Evolutionary conservation across 2,113 vertebrate species (phyloP).

Genomic region (Cyprinodon tularosa): DNA sequence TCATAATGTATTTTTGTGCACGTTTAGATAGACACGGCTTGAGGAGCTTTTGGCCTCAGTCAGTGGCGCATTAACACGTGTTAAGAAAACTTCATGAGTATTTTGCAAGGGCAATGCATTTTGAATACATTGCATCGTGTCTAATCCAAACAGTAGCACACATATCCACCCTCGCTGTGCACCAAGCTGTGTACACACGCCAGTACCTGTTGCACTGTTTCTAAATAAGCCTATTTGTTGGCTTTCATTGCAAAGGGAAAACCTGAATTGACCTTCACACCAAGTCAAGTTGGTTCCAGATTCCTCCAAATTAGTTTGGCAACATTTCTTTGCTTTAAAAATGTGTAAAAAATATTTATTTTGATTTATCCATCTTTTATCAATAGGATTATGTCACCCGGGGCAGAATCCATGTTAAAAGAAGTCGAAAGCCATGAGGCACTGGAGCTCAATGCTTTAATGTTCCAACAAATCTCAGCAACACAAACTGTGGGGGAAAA

Average conservation of each 20-base stretch:
- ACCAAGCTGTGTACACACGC: slow-evolving; percentile 46
- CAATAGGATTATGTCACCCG: not conserved
- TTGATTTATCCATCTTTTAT: too few relatives aligned
- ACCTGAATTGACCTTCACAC: slow-evolving; percentile 47
- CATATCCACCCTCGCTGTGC: slow-evolving; percentile 20
- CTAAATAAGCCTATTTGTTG: slow-evolving; percentile 30
- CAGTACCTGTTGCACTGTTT: slow-evolving; percentile 28
- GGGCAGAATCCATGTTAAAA: not conserved
- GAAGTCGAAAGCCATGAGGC: too few relatives aligned
- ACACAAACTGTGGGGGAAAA: not conserved
- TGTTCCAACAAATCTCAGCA: not conserved
- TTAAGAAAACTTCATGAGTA: slow-evolving; percentile 61
- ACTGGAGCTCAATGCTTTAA: not conserved
- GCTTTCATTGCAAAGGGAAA: slow-evolving; percentile 3
- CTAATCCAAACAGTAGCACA: slow-evolving; percentile 54
- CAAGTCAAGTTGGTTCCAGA: slow-evolving; percentile 7
- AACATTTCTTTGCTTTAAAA: slow-evolving; percentile 1
- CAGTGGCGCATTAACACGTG: slow-evolving; percentile 59
- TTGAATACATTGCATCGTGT: slow-evolving; percentile 45
- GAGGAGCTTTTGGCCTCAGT: slow-evolving; percentile 21
- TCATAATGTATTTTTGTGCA: slow-evolving; percentile 45
- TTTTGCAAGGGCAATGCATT: slow-evolving; percentile 23
- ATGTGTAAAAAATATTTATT: not conserved
- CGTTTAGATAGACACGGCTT: slow-evolving; percentile 15
- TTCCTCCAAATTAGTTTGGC: slow-evolving; percentile 20